phyloP scores from a whole-genome alignment of 2,888 invertebrate species.

The Cheiracanthium punctorium region DNA sequence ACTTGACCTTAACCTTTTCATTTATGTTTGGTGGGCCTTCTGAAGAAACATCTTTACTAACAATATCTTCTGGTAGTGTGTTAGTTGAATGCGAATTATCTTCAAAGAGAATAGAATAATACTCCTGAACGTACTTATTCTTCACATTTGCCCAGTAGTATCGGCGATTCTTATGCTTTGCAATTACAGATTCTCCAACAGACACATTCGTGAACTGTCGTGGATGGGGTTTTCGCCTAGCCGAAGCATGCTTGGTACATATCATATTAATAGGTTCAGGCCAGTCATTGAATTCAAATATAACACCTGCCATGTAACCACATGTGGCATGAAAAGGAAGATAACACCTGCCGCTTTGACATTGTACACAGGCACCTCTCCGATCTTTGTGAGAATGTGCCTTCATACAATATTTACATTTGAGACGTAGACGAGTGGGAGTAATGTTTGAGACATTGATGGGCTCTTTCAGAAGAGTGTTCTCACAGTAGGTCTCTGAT shows the following conservation, averaged over 20 bases:
- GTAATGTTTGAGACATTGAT: constrained; percentile 72
- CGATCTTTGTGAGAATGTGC: constrained; percentile 27
- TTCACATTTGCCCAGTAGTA: constrained; percentile 80
- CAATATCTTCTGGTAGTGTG: constrained; percentile 79
- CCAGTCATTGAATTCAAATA: constrained; percentile 77
- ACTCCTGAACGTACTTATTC: constrained; percentile 78
- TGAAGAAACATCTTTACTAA: constrained; percentile 71
- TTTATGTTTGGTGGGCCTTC: constrained; percentile 77
- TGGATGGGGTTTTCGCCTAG: constrained; percentile 28
- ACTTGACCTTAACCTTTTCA: constrained; percentile 79
- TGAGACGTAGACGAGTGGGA: constrained; percentile 36
- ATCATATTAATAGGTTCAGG: constrained; percentile 76
- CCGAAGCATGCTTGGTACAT: constrained; percentile 75
- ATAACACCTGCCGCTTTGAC: constrained; percentile 77
- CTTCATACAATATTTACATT: constrained; percentile 55
- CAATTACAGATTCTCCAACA: constrained; percentile 79
- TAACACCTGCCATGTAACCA: constrained; percentile 79
- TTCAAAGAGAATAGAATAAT: constrained; percentile 81
- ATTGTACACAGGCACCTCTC: constrained; percentile 78
- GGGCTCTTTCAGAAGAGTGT: constrained; percentile 74
- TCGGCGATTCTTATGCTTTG: constrained; percentile 80
- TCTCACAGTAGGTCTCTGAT: constrained; percentile 76
- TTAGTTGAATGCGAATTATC: constrained; percentile 81
- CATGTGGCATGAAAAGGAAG: constrained; percentile 80
- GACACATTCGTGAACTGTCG: constrained; percentile 73